phyloP scores from a whole-genome alignment of 1,140 invertebrate genomes.

The Fopius arisanus region DNA sequence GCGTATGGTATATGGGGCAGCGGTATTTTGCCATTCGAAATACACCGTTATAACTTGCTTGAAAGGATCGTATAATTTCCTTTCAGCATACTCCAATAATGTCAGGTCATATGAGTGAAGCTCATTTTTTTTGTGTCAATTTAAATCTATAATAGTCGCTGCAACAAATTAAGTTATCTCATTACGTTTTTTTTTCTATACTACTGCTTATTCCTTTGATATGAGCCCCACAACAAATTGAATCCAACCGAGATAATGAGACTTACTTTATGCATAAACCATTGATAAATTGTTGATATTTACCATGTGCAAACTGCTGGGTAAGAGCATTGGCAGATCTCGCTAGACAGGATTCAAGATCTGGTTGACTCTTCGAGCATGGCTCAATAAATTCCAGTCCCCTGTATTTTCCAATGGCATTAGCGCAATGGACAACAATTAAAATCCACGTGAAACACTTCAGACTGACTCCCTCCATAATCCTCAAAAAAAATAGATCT shows the following conservation, averaged over 20 bases:
- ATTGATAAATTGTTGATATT: conserved; percentile 24
- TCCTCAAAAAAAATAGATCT: neutral
- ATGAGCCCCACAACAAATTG: no score
- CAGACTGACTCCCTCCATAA: neutral
- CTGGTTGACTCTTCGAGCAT: conserved; percentile 72
- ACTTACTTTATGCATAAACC: no score
- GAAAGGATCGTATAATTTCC: conserved; percentile 25
- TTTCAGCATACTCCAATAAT: neutral
- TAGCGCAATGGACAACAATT: conserved; percentile 20
- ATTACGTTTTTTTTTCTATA: neutral
- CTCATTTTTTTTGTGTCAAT: neutral
- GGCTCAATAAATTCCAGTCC: conserved; percentile 69
- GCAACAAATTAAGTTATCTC: neutral
- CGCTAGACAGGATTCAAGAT: conserved; percentile 76
- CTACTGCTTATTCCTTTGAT: no score
- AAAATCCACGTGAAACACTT: conserved; percentile 5
- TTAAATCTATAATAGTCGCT: neutral
- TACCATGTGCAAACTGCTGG: conserved; percentile 70
- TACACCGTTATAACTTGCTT: conserved; percentile 61
- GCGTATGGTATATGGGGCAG: conserved; percentile 57
- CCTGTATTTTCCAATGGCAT: conserved; percentile 51
- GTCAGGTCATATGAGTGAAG: neutral
- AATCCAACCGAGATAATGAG: neutral
- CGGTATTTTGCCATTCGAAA: conserved; percentile 54
- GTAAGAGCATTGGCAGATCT: conserved; percentile 76